Evolutionary conservation across 2,888 invertebrate species (phyloP).

Genomic region (Rhodophaea formosa): DNA sequence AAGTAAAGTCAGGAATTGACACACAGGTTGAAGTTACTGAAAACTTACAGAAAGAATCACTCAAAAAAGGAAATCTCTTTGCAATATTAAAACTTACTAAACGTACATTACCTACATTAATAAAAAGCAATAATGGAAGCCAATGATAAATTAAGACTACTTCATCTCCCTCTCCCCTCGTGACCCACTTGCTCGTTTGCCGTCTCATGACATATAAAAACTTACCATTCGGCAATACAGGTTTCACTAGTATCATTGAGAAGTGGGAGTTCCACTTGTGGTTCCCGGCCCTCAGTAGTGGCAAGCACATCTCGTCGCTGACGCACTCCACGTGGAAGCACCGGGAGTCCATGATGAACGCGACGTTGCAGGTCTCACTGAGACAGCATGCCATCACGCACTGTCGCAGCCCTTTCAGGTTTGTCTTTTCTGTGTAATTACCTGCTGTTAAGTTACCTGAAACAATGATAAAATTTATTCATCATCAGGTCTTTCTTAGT

Average conservation of each 20-base stretch:
- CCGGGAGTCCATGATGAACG: conserved; percentile 86
- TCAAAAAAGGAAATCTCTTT: too few relatives aligned
- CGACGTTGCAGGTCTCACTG: conserved; percentile 87
- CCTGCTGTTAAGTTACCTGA: conserved; percentile 81
- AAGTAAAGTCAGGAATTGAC: conserved; percentile 5
- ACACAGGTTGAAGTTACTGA: too few relatives aligned
- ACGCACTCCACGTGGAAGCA: conserved; percentile 90
- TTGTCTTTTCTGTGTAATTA: conserved; percentile 80
- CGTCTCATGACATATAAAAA: too few relatives aligned
- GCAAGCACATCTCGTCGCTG: conserved; percentile 86
- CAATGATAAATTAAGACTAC: too few relatives aligned
- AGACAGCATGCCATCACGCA: conserved; percentile 86
- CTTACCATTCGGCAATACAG: conserved; percentile 81
- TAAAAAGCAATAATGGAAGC: too few relatives aligned
- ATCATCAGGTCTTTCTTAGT: too few relatives aligned
- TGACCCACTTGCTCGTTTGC: too few relatives aligned
- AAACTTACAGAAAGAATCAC: too few relatives aligned
- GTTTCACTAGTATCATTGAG: conserved; percentile 89
- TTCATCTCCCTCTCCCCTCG: too few relatives aligned
- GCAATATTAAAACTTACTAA: too few relatives aligned
- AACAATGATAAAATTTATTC: background rate
- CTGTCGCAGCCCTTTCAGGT: conserved; percentile 77
- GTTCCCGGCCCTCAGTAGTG: conserved; percentile 76
- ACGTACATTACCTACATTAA: too few relatives aligned
- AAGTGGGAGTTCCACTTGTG: conserved; percentile 83